These are phyloP conservation scores for Coelopa frigida DNA, from an alignment of 1,140 invertebrate species.

Conservation along the genomic window DNA sequence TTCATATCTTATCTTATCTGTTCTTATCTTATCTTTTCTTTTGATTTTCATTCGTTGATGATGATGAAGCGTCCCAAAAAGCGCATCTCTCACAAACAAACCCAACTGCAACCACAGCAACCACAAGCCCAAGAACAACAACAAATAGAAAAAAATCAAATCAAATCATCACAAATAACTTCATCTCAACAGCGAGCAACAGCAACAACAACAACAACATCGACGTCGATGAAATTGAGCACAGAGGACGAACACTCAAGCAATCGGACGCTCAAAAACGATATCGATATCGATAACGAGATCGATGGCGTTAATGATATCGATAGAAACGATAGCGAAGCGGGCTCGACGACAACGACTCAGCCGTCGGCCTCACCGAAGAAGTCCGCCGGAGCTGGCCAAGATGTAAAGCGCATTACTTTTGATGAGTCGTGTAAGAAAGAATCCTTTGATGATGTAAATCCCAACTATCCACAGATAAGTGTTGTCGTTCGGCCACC, in stretches of 20 bases:
- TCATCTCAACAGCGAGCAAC: constrained; percentile 11
- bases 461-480: constrained; percentile 50
- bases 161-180: background rate
- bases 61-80: constrained; percentile 37
- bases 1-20: background rate
- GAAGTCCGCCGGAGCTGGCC: constrained; percentile 36
- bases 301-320: no score
- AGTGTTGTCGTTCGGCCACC: constrained; percentile 64
- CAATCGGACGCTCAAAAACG: no score
- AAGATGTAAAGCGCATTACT: constrained; percentile 45
- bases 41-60: background rate
- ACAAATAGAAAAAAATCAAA: no score
- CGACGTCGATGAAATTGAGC: no score
- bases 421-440: constrained; percentile 46
- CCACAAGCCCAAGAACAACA: background rate
- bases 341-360: constrained; percentile 20
- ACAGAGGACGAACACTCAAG: no score
- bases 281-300: no score
- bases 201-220: constrained; percentile 16
- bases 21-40: constrained; percentile 3
- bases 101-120: constrained; percentile 15
- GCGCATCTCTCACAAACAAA: constrained; percentile 37
- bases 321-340: constrained; percentile 18
- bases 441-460: constrained; percentile 46
- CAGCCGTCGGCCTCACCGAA: constrained; percentile 30